phyloP scores from a whole-genome alignment of 2,888 invertebrate genomes.

The Diarsia rubi region DNA sequence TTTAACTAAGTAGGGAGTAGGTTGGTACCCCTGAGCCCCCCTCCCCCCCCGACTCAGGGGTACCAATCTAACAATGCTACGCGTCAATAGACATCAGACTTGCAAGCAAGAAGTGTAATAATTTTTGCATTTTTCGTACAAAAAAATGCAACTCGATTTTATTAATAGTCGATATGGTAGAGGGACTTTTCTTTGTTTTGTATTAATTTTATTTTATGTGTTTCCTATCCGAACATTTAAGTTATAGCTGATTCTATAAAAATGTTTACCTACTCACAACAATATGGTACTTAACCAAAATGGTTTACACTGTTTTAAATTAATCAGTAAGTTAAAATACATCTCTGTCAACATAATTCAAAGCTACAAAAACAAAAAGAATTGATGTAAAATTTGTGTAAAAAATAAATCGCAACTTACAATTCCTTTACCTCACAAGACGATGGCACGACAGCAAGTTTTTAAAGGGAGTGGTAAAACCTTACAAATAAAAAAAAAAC shows the following conservation, averaged over 20 bases:
- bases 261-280: neutral
- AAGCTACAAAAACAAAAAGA: neutral
- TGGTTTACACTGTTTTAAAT: neutral
- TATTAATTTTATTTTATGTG: neutral
- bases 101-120: slow-evolving; percentile 15
- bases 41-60: neutral
- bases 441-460: neutral
- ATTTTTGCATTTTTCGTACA: slow-evolving; percentile 6
- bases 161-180: slow-evolving; percentile 22
- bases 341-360: neutral
- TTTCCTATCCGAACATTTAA: neutral
- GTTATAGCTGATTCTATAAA: neutral
- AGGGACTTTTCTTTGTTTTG: neutral
- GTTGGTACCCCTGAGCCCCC: neutral
- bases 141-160: slow-evolving; percentile 26
- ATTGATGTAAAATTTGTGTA: too few species aligned
- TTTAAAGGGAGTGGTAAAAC: too few species aligned
- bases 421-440: neutral
- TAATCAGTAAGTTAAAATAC: neutral
- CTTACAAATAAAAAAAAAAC: too few species aligned
- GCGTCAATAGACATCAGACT: slow-evolving; percentile 41
- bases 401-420: too few species aligned
- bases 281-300: neutral
- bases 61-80: slow-evolving; percentile 36
- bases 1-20: slow-evolving; percentile 26